Evolutionary conservation across 2,888 invertebrate genomes (phyloP).

Genomic region (Thumatha senex): DNA sequence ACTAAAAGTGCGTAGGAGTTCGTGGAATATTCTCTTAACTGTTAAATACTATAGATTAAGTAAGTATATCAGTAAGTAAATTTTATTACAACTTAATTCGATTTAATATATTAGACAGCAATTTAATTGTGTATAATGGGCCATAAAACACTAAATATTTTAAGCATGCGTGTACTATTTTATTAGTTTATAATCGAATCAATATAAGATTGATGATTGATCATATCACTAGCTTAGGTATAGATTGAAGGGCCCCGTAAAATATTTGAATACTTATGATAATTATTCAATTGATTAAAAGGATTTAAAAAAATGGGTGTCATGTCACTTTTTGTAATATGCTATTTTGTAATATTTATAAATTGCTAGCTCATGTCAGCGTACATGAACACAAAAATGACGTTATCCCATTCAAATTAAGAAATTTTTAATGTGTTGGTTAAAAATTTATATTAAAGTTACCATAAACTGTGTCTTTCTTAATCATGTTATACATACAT

Average conservation of each 20-base stretch:
- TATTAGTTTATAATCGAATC: background rate
- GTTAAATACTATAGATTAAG: background rate
- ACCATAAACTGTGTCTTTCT: too few species aligned
- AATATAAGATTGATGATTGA: background rate
- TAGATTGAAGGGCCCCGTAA: background rate
- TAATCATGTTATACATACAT: too few species aligned
- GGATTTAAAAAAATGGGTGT: too few species aligned
- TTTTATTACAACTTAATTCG: background rate
- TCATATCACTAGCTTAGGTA: background rate
- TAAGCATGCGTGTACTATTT: background rate
- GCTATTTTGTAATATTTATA: too few species aligned
- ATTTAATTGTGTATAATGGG: background rate
- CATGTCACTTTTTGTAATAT: too few species aligned
- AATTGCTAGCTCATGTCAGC: too few species aligned
- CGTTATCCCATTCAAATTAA: too few species aligned
- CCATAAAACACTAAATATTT: background rate
- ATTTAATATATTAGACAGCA: background rate
- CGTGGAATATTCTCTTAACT: background rate
- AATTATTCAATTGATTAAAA: too few species aligned
- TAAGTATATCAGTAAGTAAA: too few species aligned
- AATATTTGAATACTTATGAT: background rate
- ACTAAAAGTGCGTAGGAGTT: background rate
- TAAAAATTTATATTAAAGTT: too few species aligned
- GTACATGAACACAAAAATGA: too few species aligned
- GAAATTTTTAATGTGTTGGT: too few species aligned